Evolutionary conservation across 2,797 vertebrate genomes (phyloP).

Genomic region (Dallia pectoralis): DNA sequence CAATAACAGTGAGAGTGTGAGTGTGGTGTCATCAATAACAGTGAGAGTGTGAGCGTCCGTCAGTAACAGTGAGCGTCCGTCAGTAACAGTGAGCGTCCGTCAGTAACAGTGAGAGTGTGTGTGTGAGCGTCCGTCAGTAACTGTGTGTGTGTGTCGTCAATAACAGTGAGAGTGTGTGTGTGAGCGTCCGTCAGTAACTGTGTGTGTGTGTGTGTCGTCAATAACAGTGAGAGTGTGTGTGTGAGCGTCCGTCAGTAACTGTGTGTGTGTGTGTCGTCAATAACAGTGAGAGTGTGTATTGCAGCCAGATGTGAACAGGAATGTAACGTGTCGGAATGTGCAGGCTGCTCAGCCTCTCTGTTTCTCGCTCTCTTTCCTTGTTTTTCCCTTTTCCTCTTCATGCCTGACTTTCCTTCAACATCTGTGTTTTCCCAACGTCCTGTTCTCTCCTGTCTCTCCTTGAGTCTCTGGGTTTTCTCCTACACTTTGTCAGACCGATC

Average conservation of each 20-base stretch:
- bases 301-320: conserved; percentile 82
- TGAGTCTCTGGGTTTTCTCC: neutral
- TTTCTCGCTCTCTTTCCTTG: conserved; percentile 39
- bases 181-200: no score
- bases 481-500: neutral
- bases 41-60: no score
- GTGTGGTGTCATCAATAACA: no score
- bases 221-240: no score
- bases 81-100: no score
- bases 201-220: no score
- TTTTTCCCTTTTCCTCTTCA: conserved; percentile 8
- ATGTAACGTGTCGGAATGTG: conserved; percentile 79
- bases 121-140: neutral
- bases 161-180: no score
- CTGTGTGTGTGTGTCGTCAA: no score
- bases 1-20: no score
- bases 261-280: conserved; percentile 14
- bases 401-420: conserved; percentile 3
- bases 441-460: conserved; percentile 26
- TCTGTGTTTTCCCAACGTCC: conserved; percentile 1
- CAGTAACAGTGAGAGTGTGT: no score
- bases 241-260: neutral
- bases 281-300: conserved; percentile 70
- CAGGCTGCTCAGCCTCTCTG: conserved; percentile 60
- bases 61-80: no score